phyloP scores from a whole-genome alignment of 1,140 invertebrate species.

The Drosophila tsacasi region DNA sequence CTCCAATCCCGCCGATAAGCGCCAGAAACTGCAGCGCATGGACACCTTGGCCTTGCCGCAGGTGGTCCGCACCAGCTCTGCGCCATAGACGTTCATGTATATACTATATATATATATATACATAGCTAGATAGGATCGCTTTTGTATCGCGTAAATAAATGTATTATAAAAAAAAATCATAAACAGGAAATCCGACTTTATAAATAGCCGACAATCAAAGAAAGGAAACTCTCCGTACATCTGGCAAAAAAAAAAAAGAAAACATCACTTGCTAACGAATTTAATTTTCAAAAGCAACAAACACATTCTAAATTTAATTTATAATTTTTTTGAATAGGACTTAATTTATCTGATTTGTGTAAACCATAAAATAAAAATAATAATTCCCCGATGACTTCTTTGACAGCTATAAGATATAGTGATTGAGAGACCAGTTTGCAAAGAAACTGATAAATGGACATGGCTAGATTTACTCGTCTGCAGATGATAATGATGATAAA shows the following conservation, averaged over 20 bases:
- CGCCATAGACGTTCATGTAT: constrained; percentile 23
- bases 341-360: not conserved
- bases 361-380: not conserved
- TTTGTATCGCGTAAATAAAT: constrained; percentile 58
- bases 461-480: not conserved
- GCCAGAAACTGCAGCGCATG: constrained; percentile 50
- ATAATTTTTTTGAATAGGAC: not conserved
- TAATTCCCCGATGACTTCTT: not conserved
- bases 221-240: constrained; percentile 38
- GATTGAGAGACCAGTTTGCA: not conserved
- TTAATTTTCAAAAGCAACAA: not conserved
- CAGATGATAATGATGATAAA: not conserved
- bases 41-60: constrained; percentile 55
- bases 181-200: constrained; percentile 62
- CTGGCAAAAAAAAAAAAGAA: constrained; percentile 1
- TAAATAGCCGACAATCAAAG: constrained; percentile 55
- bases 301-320: constrained; percentile 2
- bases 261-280: not conserved
- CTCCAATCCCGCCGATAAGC: constrained; percentile 29
- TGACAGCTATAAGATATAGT: not conserved
- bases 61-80: constrained; percentile 57
- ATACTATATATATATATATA: not conserved
- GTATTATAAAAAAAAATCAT: constrained; percentile 54
- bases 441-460: not conserved
- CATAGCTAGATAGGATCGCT: constrained; percentile 13